These are phyloP conservation scores for Eumacrocentrus americanus DNA, from an alignment of 2,888 invertebrate species.

Conservation along the genomic window DNA sequence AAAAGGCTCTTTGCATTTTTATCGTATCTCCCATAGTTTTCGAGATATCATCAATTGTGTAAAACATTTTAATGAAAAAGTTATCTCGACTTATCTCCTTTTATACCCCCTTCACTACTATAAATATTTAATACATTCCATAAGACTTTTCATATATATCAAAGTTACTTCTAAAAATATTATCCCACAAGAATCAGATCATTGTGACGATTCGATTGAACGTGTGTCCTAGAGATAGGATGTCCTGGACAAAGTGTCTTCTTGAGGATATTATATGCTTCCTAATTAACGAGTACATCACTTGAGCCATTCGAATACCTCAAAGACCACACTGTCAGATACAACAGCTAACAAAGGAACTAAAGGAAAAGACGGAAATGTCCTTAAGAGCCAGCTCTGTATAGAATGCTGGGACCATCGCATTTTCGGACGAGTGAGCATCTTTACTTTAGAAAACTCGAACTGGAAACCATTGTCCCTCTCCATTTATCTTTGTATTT, in stretches of 20 bases:
- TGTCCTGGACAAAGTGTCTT: conserved; percentile 10
- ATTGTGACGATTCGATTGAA: no score
- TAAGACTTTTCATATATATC: no score
- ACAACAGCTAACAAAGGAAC: neutral
- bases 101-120: no score
- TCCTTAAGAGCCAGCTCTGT: conserved; percentile 11
- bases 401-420: neutral
- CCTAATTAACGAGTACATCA: conserved; percentile 18
- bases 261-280: neutral
- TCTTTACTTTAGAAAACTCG: neutral
- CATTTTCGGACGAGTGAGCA: neutral
- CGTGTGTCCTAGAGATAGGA: neutral
- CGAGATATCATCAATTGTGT: neutral
- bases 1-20: no score
- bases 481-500: no score
- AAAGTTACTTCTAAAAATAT: no score
- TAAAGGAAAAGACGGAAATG: neutral
- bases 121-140: no score
- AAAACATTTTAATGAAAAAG: no score
- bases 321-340: neutral
- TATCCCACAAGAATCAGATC: no score
- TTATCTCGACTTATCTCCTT: no score
- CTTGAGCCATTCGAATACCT: neutral
- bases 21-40: no score
- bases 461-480: neutral